phyloP scores from a whole-genome alignment of 2,113 vertebrate species.

The Osmerus eperlanus region DNA sequence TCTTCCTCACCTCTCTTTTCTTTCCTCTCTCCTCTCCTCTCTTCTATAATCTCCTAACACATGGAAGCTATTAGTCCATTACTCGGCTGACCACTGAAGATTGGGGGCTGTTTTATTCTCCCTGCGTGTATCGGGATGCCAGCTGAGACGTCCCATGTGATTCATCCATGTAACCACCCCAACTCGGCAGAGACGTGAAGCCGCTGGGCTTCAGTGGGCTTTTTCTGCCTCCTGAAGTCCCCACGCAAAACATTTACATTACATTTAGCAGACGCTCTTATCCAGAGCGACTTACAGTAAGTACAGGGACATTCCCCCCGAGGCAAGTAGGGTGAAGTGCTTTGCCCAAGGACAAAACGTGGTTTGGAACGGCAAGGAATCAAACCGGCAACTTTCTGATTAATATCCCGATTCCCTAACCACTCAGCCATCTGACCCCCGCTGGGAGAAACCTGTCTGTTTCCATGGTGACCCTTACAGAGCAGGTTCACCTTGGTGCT shows the following conservation, averaged over 20 bases:
- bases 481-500: conserved; percentile 35
- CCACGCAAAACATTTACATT: neutral
- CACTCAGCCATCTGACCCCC: no score
- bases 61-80: conserved; percentile 63
- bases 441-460: conserved; percentile 8
- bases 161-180: conserved; percentile 61
- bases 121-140: conserved; percentile 63
- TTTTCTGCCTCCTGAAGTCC: conserved; percentile 28
- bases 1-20: no score
- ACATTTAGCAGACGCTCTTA: no score
- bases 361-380: no score
- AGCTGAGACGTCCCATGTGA: conserved; percentile 62
- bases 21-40: conserved; percentile 8
- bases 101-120: conserved; percentile 56
- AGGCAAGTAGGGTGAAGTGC: no score
- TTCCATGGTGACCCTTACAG: conserved; percentile 29
- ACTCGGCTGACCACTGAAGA: conserved; percentile 43
- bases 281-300: no score
- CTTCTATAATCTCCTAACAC: conserved; percentile 35
- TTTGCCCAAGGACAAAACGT: no score
- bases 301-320: no score
- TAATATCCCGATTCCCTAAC: no score
- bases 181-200: conserved; percentile 38
- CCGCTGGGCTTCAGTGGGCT: no score
- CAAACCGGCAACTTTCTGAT: no score